Evolutionary conservation across 2,888 invertebrate species (phyloP).

Genomic region (Anaspis maculata): DNA sequence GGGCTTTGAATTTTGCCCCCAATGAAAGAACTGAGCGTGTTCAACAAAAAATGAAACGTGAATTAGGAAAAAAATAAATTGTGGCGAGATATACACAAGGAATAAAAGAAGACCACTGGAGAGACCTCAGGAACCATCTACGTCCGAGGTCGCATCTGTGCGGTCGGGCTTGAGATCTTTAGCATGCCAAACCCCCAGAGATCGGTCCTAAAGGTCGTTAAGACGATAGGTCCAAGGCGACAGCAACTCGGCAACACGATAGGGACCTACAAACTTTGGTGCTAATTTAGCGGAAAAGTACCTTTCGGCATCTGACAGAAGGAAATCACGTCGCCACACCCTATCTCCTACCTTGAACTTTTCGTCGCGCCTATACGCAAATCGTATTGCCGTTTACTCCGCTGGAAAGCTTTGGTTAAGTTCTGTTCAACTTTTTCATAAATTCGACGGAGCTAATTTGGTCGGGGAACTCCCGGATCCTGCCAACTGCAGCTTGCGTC

Average conservation of each 20-base stretch:
- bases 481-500: too few species aligned
- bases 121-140: too few species aligned
- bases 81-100: too few species aligned
- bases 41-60: too few species aligned
- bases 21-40: too few species aligned
- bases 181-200: not conserved
- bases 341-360: not conserved
- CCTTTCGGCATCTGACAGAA: not conserved
- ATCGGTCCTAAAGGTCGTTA: not conserved
- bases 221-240: not conserved
- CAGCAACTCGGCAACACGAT: not conserved
- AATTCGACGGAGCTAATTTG: too few species aligned
- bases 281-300: not conserved
- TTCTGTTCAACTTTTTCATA: not conserved
- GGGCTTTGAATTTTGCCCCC: too few species aligned
- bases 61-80: too few species aligned
- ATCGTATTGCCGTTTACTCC: not conserved
- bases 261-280: not conserved
- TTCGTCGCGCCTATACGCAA: not conserved
- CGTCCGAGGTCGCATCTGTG: too few species aligned
- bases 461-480: too few species aligned
- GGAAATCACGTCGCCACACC: not conserved
- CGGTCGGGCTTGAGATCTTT: not conserved
- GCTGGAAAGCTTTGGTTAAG: not conserved
- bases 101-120: too few species aligned